Conservation (phyloP, 2,113 vertebrate species). For the Herpailurus yagouaroundi region DNA sequence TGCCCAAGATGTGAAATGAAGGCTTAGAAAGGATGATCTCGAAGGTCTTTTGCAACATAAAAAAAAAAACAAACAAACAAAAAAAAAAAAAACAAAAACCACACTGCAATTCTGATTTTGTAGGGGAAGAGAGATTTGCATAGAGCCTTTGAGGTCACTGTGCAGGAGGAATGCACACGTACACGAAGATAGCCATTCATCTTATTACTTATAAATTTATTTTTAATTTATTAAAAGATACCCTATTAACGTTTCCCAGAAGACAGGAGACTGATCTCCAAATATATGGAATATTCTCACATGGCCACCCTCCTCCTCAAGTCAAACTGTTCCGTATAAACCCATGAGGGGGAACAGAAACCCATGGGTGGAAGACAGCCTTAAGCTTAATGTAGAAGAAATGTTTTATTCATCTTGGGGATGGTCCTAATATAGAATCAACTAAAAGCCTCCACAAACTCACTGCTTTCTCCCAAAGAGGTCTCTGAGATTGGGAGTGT, state of each 20-base stretch:
- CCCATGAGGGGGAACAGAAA: conserved; percentile 1
- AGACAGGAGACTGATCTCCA: neutral
- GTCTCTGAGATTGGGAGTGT: neutral
- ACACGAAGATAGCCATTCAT: neutral
- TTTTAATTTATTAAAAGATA: neutral
- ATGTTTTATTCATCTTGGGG: neutral
- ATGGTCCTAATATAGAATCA: neutral
- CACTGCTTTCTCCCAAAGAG: neutral
- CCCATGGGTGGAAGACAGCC: neutral
- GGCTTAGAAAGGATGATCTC: neutral
- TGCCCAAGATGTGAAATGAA: neutral
- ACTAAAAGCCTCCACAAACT: neutral
- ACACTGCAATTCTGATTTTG: neutral
- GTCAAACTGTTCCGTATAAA: neutral
- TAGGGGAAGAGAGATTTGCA: neutral
- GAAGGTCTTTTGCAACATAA: neutral
- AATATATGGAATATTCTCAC: neutral
- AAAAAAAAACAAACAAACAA: neutral
- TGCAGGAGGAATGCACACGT: neutral
- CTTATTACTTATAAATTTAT: neutral
- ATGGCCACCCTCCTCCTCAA: neutral
- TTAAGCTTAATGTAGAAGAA: conserved; percentile 20
- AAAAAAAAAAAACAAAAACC: too few relatives aligned
- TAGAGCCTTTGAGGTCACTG: neutral
- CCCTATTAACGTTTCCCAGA: neutral